phyloP scores from a whole-genome alignment of 2,797 vertebrate species.

The Apogon talboti region DNA sequence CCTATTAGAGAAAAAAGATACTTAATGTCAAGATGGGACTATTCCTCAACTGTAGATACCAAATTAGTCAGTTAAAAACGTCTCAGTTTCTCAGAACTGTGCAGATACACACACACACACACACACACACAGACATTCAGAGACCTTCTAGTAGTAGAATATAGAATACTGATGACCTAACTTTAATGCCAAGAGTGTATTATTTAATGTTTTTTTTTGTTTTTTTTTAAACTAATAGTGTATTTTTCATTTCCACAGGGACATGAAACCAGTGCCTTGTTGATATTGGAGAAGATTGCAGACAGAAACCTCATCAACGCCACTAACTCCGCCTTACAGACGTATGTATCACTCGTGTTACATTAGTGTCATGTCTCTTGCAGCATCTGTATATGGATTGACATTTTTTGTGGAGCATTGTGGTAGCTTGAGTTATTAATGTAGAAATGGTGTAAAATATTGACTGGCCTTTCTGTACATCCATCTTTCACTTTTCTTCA shows the following conservation, averaged over 20 bases:
- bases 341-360: slow-evolving; percentile 84
- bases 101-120: too few relatives aligned
- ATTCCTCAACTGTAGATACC: too few relatives aligned
- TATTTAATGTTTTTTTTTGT: background rate
- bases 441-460: slow-evolving; percentile 6
- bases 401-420: background rate
- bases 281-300: slow-evolving; percentile 98
- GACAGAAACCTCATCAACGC: slow-evolving; percentile 98
- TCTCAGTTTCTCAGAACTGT: too few relatives aligned
- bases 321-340: slow-evolving; percentile 98
- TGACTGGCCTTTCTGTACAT: background rate
- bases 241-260: slow-evolving; percentile 82
- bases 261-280: slow-evolving; percentile 99
- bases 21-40: too few relatives aligned
- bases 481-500: slow-evolving; percentile 20
- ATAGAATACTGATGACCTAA: background rate
- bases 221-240: background rate
- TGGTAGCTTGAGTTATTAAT: slow-evolving; percentile 23
- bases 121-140: too few relatives aligned
- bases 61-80: too few relatives aligned
- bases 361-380: slow-evolving; percentile 1
- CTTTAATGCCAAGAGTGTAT: background rate
- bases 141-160: too few relatives aligned
- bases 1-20: too few relatives aligned
- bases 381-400: background rate